Evolutionary conservation across 2,888 invertebrate genomes (phyloP).

Genomic region (Chymomyza procnemis): DNA sequence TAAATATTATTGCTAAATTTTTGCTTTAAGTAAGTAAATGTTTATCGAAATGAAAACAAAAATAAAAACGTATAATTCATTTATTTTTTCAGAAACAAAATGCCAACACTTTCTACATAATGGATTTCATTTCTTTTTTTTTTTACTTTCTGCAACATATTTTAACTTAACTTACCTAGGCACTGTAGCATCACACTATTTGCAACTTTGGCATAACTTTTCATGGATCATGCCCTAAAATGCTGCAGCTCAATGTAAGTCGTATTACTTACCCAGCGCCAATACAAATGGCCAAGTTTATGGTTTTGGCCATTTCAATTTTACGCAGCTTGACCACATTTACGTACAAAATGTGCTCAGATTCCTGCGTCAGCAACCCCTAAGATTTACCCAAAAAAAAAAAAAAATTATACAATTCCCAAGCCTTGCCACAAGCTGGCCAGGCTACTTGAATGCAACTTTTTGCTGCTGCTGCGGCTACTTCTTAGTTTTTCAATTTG

Average conservation of each 20-base stretch:
- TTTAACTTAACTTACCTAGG: too few relatives aligned
- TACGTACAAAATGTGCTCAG: constrained; percentile 32
- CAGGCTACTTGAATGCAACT: constrained; percentile 45
- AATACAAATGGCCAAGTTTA: constrained; percentile 68
- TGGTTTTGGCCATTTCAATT: constrained; percentile 67
- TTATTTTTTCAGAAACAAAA: too few relatives aligned
- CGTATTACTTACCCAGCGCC: constrained; percentile 20
- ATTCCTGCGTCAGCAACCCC: background rate
- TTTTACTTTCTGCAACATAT: too few relatives aligned
- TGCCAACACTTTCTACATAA: too few relatives aligned
- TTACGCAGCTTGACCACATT: constrained; percentile 69
- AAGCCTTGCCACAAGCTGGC: background rate
- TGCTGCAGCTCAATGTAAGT: background rate
- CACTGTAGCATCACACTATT: too few relatives aligned
- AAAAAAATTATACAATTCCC: background rate
- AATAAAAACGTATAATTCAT: too few relatives aligned
- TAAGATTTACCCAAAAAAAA: background rate
- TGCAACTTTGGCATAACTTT: background rate
- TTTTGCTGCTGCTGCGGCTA: constrained; percentile 14
- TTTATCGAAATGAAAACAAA: too few relatives aligned
- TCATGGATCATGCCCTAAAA: background rate
- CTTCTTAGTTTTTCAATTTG: constrained; percentile 50
- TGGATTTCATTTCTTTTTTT: too few relatives aligned
- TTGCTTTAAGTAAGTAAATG: too few relatives aligned
- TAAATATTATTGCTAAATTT: too few relatives aligned